These are phyloP conservation scores for Acleris laterana DNA, from an alignment of 2,888 invertebrate genomes.

Conservation along the genomic window DNA sequence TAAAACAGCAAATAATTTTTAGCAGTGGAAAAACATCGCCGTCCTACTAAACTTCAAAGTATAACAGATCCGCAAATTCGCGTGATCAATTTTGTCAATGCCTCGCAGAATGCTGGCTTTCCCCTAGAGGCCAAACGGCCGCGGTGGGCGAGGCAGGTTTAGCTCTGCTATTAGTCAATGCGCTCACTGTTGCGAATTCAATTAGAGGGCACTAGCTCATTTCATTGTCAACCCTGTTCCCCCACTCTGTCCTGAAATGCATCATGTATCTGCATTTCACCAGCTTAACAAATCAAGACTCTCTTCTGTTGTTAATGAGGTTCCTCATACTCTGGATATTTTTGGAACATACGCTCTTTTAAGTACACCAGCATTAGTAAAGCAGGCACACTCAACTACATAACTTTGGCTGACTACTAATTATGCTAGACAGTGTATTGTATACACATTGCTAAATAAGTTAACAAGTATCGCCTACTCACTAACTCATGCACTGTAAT, in stretches of 20 bases:
- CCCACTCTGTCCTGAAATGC: not conserved
- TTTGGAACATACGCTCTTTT: too few relatives aligned
- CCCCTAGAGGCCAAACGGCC: conserved; percentile 31
- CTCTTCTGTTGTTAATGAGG: too few relatives aligned
- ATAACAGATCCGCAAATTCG: not conserved
- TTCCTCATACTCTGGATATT: too few relatives aligned
- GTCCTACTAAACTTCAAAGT: not conserved
- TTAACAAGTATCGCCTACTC: too few relatives aligned
- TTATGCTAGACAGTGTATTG: too few relatives aligned
- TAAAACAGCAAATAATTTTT: not conserved
- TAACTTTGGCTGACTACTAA: too few relatives aligned
- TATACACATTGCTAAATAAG: not conserved
- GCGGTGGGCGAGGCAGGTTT: conserved; percentile 33
- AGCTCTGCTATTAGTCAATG: conserved; percentile 23
- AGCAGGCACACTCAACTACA: too few relatives aligned
- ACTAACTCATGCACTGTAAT: too few relatives aligned
- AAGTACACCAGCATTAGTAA: too few relatives aligned
- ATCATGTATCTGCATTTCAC: too few relatives aligned
- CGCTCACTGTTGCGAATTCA: conserved; percentile 20
- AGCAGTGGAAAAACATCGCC: not conserved
- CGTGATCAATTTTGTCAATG: conserved; percentile 24
- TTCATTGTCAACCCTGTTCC: conserved; percentile 16
- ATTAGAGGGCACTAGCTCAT: conserved; percentile 22
- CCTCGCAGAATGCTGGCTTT: conserved; percentile 22
- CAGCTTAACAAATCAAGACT: too few relatives aligned